Percentiles rank a stretch among this genome's conserved stretches.
Conservation (phyloP, 2,888 invertebrate genomes). For the Caenorhabditis imperialis region DNA sequence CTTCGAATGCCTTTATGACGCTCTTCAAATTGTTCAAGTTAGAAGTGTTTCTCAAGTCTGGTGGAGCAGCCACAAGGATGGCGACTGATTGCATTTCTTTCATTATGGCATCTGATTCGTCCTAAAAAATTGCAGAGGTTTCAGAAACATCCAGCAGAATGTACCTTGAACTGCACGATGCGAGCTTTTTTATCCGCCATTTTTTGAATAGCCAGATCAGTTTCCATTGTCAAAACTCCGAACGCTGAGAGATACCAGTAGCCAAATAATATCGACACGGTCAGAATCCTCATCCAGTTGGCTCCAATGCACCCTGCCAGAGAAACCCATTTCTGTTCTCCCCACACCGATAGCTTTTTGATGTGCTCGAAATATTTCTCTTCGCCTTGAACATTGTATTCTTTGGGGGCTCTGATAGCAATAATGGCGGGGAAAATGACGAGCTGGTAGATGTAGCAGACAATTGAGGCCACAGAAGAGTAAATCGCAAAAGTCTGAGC, state of each 20-base stretch:
- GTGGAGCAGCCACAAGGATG: conserved; percentile 56
- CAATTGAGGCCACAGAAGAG: conserved; percentile 65
- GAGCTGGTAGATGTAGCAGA: conserved; percentile 69
- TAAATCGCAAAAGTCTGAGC: conserved; percentile 68
- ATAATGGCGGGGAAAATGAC: conserved; percentile 69
- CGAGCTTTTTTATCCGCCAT: conserved; percentile 56
- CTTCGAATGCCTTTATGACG: conserved; percentile 43
- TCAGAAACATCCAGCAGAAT: too few relatives aligned
- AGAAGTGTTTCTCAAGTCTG: conserved; percentile 54
- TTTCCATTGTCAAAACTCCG: conserved; percentile 61
- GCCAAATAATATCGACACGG: conserved; percentile 48
- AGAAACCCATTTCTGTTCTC: conserved; percentile 54
- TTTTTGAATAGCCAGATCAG: conserved; percentile 68
- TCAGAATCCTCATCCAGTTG: conserved; percentile 42
- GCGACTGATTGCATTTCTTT: conserved; percentile 66
- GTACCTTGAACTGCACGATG: conserved; percentile 66
- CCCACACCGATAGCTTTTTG: conserved; percentile 30
- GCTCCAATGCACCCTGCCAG: conserved; percentile 55
- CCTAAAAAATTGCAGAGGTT: too few relatives aligned
- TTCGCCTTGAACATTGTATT: conserved; percentile 57
- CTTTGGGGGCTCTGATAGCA: conserved; percentile 62
- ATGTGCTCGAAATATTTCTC: conserved; percentile 34
- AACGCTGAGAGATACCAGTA: conserved; percentile 65
- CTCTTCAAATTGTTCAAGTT: conserved; percentile 45
- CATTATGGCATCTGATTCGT: conserved; percentile 50